Percentiles rank a stretch among this genome's conserved stretches.
Conservation (phyloP, 2,113 vertebrate species). For the Nanorana parkeri region DNA sequence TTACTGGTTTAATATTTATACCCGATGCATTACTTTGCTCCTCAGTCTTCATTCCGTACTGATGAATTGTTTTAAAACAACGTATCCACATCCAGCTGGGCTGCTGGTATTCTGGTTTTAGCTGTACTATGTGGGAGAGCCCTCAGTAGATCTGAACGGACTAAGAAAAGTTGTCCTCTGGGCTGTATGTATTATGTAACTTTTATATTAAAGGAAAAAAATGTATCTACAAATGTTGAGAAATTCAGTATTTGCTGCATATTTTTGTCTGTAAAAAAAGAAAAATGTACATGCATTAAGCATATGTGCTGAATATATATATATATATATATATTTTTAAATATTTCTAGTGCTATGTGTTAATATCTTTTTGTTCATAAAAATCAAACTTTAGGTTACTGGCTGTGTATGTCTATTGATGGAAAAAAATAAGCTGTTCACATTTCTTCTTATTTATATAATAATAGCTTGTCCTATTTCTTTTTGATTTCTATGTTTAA, state of each 20-base stretch:
- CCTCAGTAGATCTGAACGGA: constrained; percentile 65
- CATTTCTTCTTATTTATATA: constrained; percentile 74
- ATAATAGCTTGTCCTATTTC: constrained; percentile 69
- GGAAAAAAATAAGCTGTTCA: constrained; percentile 54
- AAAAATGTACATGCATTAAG: constrained; percentile 79
- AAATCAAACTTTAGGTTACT: constrained; percentile 47
- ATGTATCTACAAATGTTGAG: constrained; percentile 83
- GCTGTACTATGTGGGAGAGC: constrained; percentile 61
- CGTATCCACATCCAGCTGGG: constrained; percentile 60
- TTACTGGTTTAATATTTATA: constrained; percentile 59
- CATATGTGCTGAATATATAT: constrained; percentile 78
- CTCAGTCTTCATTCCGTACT: constrained; percentile 64
- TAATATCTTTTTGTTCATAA: constrained; percentile 66
- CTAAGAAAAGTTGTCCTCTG: constrained; percentile 64
- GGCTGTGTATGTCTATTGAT: constrained; percentile 9
- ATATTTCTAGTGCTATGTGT: constrained; percentile 75
- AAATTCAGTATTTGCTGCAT: constrained; percentile 85
- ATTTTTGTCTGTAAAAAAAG: constrained; percentile 79
- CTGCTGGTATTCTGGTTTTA: constrained; percentile 67
- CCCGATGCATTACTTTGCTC: constrained; percentile 52
- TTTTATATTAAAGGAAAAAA: constrained; percentile 85
- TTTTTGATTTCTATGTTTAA: constrained; percentile 76
- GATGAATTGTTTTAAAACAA: constrained; percentile 12
- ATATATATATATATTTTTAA: constrained; percentile 75
- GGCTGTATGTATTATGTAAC: constrained; percentile 77